These are phyloP conservation scores for Tineola bisselliella DNA, from an alignment of 2,888 invertebrate species.

Conservation along the genomic window DNA sequence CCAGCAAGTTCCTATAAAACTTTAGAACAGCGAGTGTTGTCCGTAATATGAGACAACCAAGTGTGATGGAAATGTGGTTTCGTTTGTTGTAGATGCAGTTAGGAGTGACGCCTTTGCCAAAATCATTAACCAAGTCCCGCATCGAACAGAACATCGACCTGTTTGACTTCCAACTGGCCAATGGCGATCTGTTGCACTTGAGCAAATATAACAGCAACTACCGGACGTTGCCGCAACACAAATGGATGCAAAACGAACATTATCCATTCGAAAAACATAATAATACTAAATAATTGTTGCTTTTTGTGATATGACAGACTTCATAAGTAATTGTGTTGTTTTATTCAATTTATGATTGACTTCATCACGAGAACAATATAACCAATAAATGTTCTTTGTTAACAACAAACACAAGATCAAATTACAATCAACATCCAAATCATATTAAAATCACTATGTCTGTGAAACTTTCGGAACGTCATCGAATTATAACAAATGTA, in stretches of 20 bases:
- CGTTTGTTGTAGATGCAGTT: slow-evolving; percentile 35
- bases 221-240: slow-evolving; percentile 30
- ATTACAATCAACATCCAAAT: no score
- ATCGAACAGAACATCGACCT: slow-evolving; percentile 39
- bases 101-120: slow-evolving; percentile 41
- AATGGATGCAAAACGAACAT: slow-evolving; percentile 34
- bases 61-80: no score
- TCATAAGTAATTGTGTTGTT: neutral
- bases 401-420: no score
- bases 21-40: no score
- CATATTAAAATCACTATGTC: no score
- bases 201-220: slow-evolving; percentile 30
- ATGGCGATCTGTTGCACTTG: slow-evolving; percentile 27
- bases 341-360: no score
- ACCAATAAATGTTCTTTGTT: no score
- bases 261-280: slow-evolving; percentile 32
- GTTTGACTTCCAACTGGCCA: slow-evolving; percentile 34
- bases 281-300: neutral
- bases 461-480: no score
- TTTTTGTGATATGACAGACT: neutral
- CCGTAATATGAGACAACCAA: no score
- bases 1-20: no score
- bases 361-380: no score
- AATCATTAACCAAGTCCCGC: slow-evolving; percentile 36
- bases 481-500: no score